Percentiles rank a stretch among this genome's conserved stretches.
Evolutionary conservation across 2,797 vertebrate species (phyloP).

Genomic region (Enteromius fasciolatus): DNA sequence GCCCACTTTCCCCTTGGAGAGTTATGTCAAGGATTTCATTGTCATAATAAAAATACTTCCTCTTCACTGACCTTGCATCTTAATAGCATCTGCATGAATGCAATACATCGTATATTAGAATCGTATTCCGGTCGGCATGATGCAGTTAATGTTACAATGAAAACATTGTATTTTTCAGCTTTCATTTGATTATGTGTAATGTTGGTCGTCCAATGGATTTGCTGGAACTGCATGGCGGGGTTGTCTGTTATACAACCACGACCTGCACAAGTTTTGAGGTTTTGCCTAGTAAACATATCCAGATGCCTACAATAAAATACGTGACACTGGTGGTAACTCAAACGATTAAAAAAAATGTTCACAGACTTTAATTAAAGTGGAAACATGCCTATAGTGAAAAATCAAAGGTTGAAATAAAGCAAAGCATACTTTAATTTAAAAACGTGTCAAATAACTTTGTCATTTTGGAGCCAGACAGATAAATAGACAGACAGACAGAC

Average conservation of each 20-base stretch:
- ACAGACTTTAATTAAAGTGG: background rate
- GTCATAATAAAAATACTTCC: background rate
- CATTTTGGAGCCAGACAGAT: background rate
- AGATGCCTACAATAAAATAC: background rate
- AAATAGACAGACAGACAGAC: background rate
- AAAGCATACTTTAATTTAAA: background rate
- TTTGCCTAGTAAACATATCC: background rate
- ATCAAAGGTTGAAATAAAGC: background rate
- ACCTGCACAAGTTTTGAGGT: background rate
- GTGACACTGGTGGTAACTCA: background rate
- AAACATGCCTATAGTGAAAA: background rate
- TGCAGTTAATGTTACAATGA: background rate
- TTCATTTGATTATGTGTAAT: background rate
- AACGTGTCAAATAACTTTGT: background rate
- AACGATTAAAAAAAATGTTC: background rate
- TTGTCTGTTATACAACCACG: background rate
- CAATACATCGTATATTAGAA: background rate
- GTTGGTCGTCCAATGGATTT: background rate
- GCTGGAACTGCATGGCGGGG: background rate
- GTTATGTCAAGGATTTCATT: slow-evolving; percentile 12
- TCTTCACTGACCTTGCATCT: background rate
- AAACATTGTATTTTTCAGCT: background rate
- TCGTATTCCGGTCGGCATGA: background rate
- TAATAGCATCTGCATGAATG: background rate
- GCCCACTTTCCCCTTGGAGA: slow-evolving; percentile 20